phyloP scores from a whole-genome alignment of 2,113 vertebrate genomes.

The Ciconia maguari region DNA sequence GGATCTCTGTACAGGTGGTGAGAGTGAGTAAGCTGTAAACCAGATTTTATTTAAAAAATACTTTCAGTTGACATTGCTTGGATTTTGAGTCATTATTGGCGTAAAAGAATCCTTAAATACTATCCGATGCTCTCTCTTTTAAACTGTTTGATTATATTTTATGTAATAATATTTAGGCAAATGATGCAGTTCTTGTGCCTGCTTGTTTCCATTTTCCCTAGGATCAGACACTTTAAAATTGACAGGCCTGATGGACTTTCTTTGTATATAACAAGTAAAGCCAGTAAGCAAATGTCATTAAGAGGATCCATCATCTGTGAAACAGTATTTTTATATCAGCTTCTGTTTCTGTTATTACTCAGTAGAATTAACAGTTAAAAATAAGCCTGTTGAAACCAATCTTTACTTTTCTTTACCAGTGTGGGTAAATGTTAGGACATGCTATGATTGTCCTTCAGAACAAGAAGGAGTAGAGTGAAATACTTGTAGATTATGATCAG shows the following conservation, averaged over 20 bases:
- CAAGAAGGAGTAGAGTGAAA: neutral
- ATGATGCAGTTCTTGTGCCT: neutral
- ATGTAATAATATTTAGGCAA: neutral
- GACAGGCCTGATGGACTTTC: neutral
- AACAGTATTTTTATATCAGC: neutral
- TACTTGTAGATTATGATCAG: constrained; percentile 2
- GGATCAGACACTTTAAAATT: neutral
- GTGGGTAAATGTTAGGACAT: neutral
- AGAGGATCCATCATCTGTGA: neutral
- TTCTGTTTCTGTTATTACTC: constrained; percentile 14
- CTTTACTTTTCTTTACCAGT: neutral
- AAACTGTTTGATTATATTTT: neutral
- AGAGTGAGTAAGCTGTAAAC: neutral
- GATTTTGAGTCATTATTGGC: neutral
- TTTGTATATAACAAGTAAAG: neutral
- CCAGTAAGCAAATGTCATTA: neutral
- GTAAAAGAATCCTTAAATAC: neutral
- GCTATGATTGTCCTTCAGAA: neutral
- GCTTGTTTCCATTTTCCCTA: neutral
- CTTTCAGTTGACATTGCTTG: neutral
- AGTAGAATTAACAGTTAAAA: constrained; percentile 8
- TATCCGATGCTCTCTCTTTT: neutral
- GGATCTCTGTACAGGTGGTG: neutral
- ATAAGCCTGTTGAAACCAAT: neutral
- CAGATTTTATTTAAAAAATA: neutral